These are phyloP conservation scores for Cydia pomonella DNA, from an alignment of 1,140 invertebrate species.

Conservation along the genomic window DNA sequence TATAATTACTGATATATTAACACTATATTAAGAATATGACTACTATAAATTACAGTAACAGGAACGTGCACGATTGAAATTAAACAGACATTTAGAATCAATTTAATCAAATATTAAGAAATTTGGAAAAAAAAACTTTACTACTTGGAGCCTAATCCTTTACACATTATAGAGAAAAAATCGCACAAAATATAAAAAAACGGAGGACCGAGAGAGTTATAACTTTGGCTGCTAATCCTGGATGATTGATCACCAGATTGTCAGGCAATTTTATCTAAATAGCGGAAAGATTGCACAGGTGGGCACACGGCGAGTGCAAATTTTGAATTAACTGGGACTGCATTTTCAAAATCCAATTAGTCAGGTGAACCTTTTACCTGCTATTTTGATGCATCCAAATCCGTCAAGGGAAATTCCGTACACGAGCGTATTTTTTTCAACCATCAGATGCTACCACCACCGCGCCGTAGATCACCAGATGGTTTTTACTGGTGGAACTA, in stretches of 20 bases:
- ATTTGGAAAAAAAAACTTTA: not conserved
- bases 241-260: conserved; percentile 12
- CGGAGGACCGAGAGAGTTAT: not conserved
- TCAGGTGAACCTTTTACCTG: too few species aligned
- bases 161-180: not conserved
- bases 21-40: too few species aligned
- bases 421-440: too few species aligned
- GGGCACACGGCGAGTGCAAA: not conserved
- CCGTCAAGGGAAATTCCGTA: too few species aligned
- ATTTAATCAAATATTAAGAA: not conserved
- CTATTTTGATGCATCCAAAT: too few species aligned
- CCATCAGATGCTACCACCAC: too few species aligned
- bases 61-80: too few species aligned
- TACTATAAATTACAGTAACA: too few species aligned
- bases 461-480: too few species aligned
- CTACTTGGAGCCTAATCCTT: not conserved
- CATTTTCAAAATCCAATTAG: not conserved
- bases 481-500: too few species aligned
- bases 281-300: conserved; percentile 25
- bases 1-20: too few species aligned
- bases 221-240: conserved; percentile 3
- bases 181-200: not conserved
- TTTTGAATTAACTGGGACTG: not conserved
- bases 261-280: conserved; percentile 10
- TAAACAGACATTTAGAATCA: too few species aligned